A percentile compares a stretch with the other conserved stretches of the same genome.
Evolutionary conservation across 2,113 vertebrate genomes (phyloP).

Genomic region (Syngnathus scovelli): DNA sequence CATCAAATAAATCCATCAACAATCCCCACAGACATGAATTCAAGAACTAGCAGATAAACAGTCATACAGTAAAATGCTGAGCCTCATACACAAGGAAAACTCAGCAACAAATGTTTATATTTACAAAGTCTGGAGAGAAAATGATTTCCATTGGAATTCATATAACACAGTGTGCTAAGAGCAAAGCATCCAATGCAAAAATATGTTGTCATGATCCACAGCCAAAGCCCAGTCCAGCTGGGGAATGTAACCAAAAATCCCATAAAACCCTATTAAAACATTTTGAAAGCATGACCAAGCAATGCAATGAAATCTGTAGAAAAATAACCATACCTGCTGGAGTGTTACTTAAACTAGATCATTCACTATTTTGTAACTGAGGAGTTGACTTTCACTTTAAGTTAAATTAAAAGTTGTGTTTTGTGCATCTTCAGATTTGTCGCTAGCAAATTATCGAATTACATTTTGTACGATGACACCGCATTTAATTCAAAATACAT

Average conservation of each 20-base stretch:
- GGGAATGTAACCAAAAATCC: neutral
- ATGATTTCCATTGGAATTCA: neutral
- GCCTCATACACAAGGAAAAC: neutral
- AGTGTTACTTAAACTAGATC: no score
- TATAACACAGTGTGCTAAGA: neutral
- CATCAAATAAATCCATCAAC: neutral
- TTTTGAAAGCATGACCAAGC: neutral
- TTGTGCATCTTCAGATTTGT: no score
- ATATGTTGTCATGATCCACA: neutral
- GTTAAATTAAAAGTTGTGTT: neutral
- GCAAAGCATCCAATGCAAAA: neutral
- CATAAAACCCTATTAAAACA: neutral
- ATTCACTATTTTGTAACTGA: no score
- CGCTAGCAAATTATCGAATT: no score
- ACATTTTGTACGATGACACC: neutral
- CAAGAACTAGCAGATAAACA: neutral
- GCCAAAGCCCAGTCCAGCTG: slow-evolving; percentile 1
- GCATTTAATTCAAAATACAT: no score
- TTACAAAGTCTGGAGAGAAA: neutral
- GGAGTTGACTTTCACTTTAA: neutral
- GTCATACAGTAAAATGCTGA: neutral
- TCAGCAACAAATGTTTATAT: neutral
- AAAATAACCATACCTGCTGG: no score
- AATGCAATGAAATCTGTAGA: no score
- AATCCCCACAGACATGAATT: neutral